phyloP scores from a whole-genome alignment of 2,113 vertebrate species.

The Centrocercus urophasianus region DNA sequence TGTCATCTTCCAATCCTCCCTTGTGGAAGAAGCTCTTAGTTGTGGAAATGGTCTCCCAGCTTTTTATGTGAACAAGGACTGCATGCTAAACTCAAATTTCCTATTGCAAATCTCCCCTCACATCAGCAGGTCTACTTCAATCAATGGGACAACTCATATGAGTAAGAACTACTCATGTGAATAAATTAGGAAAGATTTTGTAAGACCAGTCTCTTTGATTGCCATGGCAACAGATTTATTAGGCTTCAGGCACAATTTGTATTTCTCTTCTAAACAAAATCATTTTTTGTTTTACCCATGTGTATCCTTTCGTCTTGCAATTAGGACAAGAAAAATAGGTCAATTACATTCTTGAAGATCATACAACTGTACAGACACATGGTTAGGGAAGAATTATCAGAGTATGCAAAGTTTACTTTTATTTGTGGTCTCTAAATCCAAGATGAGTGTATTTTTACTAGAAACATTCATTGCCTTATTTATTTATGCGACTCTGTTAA shows the following conservation, averaged over 20 bases:
- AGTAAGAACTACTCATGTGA: constrained; percentile 62
- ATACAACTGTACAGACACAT: background rate
- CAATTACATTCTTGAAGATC: constrained; percentile 20
- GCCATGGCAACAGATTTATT: constrained; percentile 57
- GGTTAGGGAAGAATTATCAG: background rate
- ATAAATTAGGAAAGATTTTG: constrained; percentile 57
- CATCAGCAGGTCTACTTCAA: background rate
- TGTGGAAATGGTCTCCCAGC: background rate
- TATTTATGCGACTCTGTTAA: background rate
- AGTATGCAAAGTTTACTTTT: background rate
- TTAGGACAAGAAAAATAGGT: constrained; percentile 33
- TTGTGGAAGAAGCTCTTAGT: background rate
- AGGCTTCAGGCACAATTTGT: background rate
- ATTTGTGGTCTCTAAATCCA: background rate
- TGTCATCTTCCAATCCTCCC: background rate
- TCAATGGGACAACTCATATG: background rate
- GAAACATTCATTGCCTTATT: background rate
- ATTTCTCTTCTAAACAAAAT: constrained; percentile 43
- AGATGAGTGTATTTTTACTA: background rate
- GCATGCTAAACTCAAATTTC: background rate
- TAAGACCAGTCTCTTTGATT: constrained; percentile 35
- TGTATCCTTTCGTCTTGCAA: constrained; percentile 11
- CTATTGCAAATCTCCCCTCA: background rate
- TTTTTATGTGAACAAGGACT: background rate
- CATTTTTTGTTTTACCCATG: background rate